Evolutionary conservation across 2,888 invertebrate genomes (phyloP).

Genomic region (Tipula confusa): DNA sequence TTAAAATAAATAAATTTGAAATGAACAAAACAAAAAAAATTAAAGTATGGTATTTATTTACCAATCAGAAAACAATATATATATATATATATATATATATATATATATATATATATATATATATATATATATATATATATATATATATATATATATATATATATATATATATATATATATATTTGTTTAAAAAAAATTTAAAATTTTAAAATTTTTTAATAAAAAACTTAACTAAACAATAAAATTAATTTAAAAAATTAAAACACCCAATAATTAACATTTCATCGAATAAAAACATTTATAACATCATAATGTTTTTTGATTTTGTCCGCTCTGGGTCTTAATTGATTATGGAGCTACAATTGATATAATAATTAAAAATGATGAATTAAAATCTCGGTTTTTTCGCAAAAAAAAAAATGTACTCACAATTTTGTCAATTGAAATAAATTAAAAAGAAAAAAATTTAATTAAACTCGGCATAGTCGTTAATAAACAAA

Average conservation of each 20-base stretch:
- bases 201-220: neutral
- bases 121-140: neutral
- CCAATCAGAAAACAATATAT: neutral
- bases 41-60: neutral
- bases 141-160: neutral
- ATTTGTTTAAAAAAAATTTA: neutral
- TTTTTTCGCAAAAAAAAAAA: neutral
- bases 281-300: neutral
- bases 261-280: neutral
- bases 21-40: neutral
- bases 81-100: neutral
- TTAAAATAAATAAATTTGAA: neutral
- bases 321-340: neutral
- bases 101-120: neutral
- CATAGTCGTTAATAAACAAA: neutral
- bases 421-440: slow-evolving; percentile 20
- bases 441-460: neutral
- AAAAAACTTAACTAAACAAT: no score
- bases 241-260: neutral
- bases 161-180: neutral
- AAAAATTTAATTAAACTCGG: neutral
- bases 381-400: neutral
- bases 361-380: neutral
- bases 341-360: neutral
- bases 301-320: neutral